Evolutionary conservation across 2,113 vertebrate species (phyloP).

Genomic region (Taurulus bubalis): DNA sequence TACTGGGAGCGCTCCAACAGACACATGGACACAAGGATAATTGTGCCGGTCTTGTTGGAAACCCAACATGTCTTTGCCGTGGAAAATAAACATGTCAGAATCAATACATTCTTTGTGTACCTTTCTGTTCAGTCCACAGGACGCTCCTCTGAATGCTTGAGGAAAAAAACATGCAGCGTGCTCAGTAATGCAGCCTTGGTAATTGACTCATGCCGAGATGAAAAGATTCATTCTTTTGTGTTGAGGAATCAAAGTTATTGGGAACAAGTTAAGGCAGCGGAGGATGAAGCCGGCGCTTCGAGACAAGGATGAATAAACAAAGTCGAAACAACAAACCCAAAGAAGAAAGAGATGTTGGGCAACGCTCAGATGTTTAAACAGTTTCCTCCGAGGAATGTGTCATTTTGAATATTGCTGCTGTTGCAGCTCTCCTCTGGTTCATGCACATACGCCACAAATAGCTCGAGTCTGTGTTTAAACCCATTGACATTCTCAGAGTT

Average conservation of each 20-base stretch:
- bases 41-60: conserved; percentile 59
- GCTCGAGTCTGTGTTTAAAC: conserved; percentile 60
- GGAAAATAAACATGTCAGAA: conserved; percentile 85
- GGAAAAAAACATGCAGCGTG: conserved; percentile 35
- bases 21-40: conserved; percentile 68
- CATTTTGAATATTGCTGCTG: conserved; percentile 60
- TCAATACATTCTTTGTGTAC: conserved; percentile 64
- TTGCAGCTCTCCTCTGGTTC: conserved; percentile 40
- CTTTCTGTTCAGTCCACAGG: conserved; percentile 67
- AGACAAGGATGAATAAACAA: conserved; percentile 81
- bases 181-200: conserved; percentile 69
- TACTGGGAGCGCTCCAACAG: conserved; percentile 61
- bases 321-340: conserved; percentile 73
- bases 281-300: conserved; percentile 64
- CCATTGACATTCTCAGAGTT: conserved; percentile 55
- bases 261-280: conserved; percentile 74
- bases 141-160: conserved; percentile 60
- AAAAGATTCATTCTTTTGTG: conserved; percentile 78
- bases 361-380: conserved; percentile 69
- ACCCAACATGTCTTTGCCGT: conserved; percentile 66
- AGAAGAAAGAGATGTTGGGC: conserved; percentile 70
- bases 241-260: conserved; percentile 76
- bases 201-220: conserved; percentile 80
- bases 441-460: conserved; percentile 60
- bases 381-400: conserved; percentile 63